A percentile compares a stretch with the other conserved stretches of the same genome.
Evolutionary conservation across 2,113 vertebrate genomes (phyloP).

Genomic region (Megatriorchis doriae): DNA sequence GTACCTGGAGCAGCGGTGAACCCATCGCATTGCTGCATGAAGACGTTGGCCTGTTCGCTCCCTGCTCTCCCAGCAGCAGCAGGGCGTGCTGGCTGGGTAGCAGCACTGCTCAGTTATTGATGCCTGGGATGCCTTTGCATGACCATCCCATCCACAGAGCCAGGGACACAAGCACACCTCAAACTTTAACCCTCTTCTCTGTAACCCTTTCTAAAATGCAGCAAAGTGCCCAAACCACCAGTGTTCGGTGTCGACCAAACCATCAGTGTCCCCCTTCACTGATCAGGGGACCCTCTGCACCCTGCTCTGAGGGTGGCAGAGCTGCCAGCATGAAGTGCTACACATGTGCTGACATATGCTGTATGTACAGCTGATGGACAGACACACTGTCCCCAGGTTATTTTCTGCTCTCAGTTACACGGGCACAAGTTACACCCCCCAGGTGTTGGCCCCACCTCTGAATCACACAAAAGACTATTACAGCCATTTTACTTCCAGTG

Average conservation of each 20-base stretch:
- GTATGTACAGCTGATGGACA: not conserved
- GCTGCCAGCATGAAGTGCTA: not conserved
- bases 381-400: not conserved
- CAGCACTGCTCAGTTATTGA: not conserved
- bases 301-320: not conserved
- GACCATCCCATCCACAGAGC: not conserved
- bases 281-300: not conserved
- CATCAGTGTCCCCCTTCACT: accelerated
- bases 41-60: accelerated
- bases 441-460: not conserved
- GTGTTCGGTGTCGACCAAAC: not conserved
- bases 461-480: not conserved
- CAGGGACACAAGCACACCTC: not conserved
- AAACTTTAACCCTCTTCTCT: not conserved
- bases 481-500: not conserved
- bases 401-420: not conserved
- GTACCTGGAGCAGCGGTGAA: not conserved
- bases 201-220: not conserved
- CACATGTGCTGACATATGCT: not conserved
- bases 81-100: not conserved
- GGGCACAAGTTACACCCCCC: not conserved
- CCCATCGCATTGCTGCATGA: accelerated
- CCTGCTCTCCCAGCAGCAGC: not conserved
- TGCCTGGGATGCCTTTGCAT: not conserved
- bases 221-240: not conserved